Conservation (phyloP, 1,140 invertebrate species). For the Drosophila quadrilineata region DNA sequence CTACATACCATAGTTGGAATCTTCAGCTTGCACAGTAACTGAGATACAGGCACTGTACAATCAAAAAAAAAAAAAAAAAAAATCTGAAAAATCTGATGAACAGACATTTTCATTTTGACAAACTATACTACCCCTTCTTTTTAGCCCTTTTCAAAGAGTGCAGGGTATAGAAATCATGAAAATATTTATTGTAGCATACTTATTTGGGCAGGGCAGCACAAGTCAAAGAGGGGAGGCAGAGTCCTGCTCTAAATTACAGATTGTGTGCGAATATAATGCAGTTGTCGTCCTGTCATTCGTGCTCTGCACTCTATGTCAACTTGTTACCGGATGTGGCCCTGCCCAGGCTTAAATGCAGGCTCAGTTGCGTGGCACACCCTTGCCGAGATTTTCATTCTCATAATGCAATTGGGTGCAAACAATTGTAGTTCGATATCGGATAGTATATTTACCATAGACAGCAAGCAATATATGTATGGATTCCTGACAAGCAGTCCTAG, state of each 20-base stretch:
- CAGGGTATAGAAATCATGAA: conserved; percentile 55
- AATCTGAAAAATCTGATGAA: too few species aligned
- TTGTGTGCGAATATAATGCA: conserved; percentile 67
- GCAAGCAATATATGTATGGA: background rate
- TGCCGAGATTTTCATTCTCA: conserved; percentile 4
- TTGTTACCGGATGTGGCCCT: conserved; percentile 28
- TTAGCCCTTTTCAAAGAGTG: too few species aligned
- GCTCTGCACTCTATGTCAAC: conserved; percentile 29
- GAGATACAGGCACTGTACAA: too few species aligned
- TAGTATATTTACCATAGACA: conserved; percentile 6
- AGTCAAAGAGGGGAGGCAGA: background rate
- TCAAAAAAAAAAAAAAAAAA: too few species aligned
- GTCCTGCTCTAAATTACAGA: conserved; percentile 60
- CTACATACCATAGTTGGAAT: too few species aligned
- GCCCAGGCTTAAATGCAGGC: background rate
- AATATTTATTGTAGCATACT: conserved; percentile 57
- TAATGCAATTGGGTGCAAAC: conserved; percentile 44
- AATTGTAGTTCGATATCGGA: conserved; percentile 32
- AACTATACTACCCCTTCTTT: too few species aligned
- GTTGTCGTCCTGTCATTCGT: conserved; percentile 49
- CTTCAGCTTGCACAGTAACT: too few species aligned
- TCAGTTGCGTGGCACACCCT: background rate
- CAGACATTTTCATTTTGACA: too few species aligned
- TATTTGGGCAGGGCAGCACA: conserved; percentile 27
- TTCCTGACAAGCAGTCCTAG: background rate